Base-by-base conservation (phyloP, 2,888 invertebrate species). In the Ommatoiulus sabulosus region DNA sequence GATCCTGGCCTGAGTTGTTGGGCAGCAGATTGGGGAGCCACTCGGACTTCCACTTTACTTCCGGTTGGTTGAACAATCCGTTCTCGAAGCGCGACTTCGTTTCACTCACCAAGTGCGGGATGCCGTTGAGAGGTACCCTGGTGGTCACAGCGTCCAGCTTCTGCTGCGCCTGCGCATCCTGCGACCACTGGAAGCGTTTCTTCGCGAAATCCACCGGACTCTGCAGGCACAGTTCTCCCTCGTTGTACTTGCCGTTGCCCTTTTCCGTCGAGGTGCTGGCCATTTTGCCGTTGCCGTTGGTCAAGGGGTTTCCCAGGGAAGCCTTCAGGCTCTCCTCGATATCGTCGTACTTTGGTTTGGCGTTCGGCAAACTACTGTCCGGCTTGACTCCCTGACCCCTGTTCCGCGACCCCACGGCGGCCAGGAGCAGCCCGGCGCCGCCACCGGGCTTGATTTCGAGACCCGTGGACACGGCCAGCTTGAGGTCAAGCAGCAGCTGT, bases 171-270 rank as follows among this genome's bases (percentile, higher is more conserved):
- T 88, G 72, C 48, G 86, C 63, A n/a, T 80, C 87, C 3, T 89
- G 89, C 46, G 85, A 48, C 89, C 93, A 93, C 90, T 94, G 94
- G 91, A 95, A 95, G 85, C 95, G 93, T 87, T 94, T 94, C 91
- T 95, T 95, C 48, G 95, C 95, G 91, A 95, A 95, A 90, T 95
- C 95, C 10, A 95, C 94, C 5, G 94, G 92, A 0, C 48, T 48
- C 84, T 87, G 89, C 10, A 87, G 46, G 24, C 44, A 44, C 8
- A 44, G 46, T 85, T 85, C 85, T 44, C 85, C 85, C 20, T 85
- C 46, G 17, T 52, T 52, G 35, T 87, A 52, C 12, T 52, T 52
- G 52, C 52, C 17, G 17, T 46, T 46, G 20, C n/a, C 6, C 17
- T 44, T 46, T 0, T 72, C 72, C n/a, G 44, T 10, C 0, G 15